Base-by-base conservation (phyloP, 2,888 invertebrate genomes). In the Oscheius sp. region DNA sequence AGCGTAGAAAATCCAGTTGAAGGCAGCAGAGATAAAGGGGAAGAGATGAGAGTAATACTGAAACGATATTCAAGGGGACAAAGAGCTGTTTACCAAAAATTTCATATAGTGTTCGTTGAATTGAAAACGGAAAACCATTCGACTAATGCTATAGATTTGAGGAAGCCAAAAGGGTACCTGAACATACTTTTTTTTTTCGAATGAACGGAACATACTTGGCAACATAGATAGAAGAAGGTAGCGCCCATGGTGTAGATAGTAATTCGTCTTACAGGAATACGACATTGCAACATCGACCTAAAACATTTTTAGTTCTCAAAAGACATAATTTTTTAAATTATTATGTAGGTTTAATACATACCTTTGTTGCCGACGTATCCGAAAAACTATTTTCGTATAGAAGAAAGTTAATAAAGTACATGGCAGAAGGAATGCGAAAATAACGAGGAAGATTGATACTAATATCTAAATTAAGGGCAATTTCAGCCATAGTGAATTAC, bases 1-100 rank as follows among this genome's bases (percentile, higher is more conserved):
- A 6, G 80, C 80, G 56, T 80, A 80, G 66, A 80, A 76, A 26
- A 79, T 74, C 80, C 80, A 80, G 57, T 80, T 80, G 54, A 78
- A 75, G 6, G 75, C 67, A 2, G 77, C 73, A 1, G 78, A 71
- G 17, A 80, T 66, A 64, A 73, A 79, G 26, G 80, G 80, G 22
- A 76, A 67, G 5, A 77, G 57, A 57, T 80, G 80, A 12, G 73
- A 65, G 32, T 71, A 71, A 54, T 80, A 76, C 69, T 71, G 68
- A 38, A 72, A 65, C 28, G 8, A 30, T 14, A 33, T 33, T 33
- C 26, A 6, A 47, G 5, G 22, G 24, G 47, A 2, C n/a, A 20
- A 22, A 47, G 47, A 47, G 2, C 5, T 17, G 12, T 41, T 17
- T 30, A 68, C 71, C 61, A 69, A 67, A 68, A 73, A 70, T 14